Conservation (phyloP, 1,140 invertebrate species). For the Scaptomyza hsui region DNA sequence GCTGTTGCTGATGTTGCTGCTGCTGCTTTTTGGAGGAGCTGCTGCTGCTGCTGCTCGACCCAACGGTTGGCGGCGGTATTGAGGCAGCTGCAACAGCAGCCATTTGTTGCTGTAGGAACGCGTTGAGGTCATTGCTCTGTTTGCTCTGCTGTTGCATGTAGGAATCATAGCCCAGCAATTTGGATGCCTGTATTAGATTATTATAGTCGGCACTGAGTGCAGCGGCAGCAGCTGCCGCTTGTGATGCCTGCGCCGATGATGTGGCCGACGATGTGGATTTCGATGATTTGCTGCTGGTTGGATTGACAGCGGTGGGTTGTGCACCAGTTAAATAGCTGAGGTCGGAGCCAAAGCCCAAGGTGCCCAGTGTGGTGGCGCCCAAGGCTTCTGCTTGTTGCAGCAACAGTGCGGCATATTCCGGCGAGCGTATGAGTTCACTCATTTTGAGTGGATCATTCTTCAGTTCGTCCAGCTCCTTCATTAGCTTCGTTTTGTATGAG, state of each 20-base stretch:
- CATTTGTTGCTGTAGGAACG: conserved; percentile 81
- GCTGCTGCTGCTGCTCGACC: conserved; percentile 37
- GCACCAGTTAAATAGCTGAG: conserved; percentile 71
- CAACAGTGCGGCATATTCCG: conserved; percentile 78
- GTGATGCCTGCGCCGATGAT: conserved; percentile 35
- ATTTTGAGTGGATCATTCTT: conserved; percentile 83
- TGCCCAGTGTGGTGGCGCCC: conserved; percentile 80
- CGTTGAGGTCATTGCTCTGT: conserved; percentile 74
- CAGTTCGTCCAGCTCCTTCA: conserved; percentile 81
- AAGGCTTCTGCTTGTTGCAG: conserved; percentile 81
- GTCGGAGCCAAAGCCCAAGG: conserved; percentile 74
- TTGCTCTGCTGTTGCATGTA: conserved; percentile 78
- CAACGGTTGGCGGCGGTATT: conserved; percentile 48
- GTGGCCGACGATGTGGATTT: conserved; percentile 42
- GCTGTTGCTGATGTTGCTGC: conserved; percentile 35
- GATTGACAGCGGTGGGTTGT: conserved; percentile 20
- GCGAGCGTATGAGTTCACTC: conserved; percentile 78
- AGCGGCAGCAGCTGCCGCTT: conserved; percentile 67
- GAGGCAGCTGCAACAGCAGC: conserved; percentile 71
- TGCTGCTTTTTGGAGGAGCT: conserved; percentile 50
- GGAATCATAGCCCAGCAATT: conserved; percentile 78
- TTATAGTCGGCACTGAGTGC: conserved; percentile 77
- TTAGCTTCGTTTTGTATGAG: conserved; percentile 81
- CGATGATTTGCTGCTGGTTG: conserved; percentile 56
- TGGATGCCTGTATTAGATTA: conserved; percentile 78